phyloP scores from a whole-genome alignment of 2,797 vertebrate species.

The Synaphobranchus kaupii region DNA sequence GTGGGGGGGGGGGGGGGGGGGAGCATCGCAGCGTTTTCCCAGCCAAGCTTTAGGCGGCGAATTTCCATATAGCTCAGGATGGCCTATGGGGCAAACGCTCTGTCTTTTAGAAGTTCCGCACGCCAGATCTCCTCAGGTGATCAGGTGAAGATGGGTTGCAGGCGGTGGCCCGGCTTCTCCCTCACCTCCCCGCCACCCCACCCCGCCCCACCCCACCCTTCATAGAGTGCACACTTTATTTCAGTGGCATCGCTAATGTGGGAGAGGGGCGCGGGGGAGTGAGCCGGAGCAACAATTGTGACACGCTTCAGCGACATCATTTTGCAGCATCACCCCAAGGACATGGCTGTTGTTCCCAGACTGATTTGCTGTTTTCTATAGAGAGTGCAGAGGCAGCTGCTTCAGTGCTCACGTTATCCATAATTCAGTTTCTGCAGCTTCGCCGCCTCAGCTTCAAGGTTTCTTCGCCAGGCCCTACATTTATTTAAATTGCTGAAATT shows the following conservation, averaged over 20 bases:
- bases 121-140: not conserved
- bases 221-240: not conserved
- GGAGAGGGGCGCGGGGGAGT: not conserved
- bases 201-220: not conserved
- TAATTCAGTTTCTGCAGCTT: not conserved
- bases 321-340: not conserved
- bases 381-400: not conserved
- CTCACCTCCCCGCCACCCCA: no score
- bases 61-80: no score
- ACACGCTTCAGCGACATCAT: not conserved
- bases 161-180: not conserved
- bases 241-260: not conserved
- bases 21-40: no score
- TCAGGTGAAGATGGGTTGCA: not conserved
- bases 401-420: not conserved
- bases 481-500: not conserved
- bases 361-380: not conserved
- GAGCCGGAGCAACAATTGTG: not conserved
- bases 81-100: no score
- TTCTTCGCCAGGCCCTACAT: not conserved
- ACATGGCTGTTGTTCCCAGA: not conserved
- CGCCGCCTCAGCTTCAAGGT: not conserved
- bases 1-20: no score
- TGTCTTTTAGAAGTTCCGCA: not conserved
- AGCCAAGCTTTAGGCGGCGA: no score